Conservation (phyloP, 2,888 invertebrate species). For the Deilephila porcellus region DNA sequence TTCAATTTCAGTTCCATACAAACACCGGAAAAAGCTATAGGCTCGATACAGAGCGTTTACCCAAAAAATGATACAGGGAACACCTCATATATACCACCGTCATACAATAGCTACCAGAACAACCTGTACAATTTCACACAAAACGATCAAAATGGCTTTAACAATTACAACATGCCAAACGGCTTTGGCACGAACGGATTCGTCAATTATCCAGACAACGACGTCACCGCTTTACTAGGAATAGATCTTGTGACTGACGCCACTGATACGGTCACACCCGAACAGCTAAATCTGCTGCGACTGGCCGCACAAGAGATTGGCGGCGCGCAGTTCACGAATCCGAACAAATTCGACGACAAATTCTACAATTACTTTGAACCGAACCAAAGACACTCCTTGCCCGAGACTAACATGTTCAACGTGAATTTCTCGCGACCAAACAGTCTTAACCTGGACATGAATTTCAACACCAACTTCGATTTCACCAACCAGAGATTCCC, state of each 20-base stretch:
- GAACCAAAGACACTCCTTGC: constrained; percentile 77
- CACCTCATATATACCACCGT: constrained; percentile 60
- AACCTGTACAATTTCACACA: constrained; percentile 66
- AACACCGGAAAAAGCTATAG: constrained; percentile 73
- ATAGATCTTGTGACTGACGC: constrained; percentile 66
- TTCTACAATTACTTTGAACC: constrained; percentile 78
- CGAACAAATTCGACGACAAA: constrained; percentile 71
- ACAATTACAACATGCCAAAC: constrained; percentile 67
- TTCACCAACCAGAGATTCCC: constrained; percentile 65
- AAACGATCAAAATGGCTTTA: constrained; percentile 69
- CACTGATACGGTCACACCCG: constrained; percentile 69
- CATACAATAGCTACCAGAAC: constrained; percentile 64
- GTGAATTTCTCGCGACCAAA: constrained; percentile 68
- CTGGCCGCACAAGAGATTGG: constrained; percentile 82
- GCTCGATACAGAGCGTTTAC: constrained; percentile 58
- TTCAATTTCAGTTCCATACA: constrained; percentile 65
- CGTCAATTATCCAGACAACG: constrained; percentile 70
- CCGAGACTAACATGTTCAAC: constrained; percentile 69
- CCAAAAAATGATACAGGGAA: constrained; percentile 63
- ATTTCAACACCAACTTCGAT: constrained; percentile 66
- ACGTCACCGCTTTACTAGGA: constrained; percentile 63
- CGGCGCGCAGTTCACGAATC: constrained; percentile 75
- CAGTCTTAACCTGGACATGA: constrained; percentile 74
- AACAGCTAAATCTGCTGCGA: constrained; percentile 76
- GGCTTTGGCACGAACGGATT: constrained; percentile 68